A percentile compares a stretch with the other conserved stretches of the same genome.
These are phyloP conservation scores for Hirudinaria manillensis DNA, from an alignment of 2,888 invertebrate species.

Conservation along the genomic window DNA sequence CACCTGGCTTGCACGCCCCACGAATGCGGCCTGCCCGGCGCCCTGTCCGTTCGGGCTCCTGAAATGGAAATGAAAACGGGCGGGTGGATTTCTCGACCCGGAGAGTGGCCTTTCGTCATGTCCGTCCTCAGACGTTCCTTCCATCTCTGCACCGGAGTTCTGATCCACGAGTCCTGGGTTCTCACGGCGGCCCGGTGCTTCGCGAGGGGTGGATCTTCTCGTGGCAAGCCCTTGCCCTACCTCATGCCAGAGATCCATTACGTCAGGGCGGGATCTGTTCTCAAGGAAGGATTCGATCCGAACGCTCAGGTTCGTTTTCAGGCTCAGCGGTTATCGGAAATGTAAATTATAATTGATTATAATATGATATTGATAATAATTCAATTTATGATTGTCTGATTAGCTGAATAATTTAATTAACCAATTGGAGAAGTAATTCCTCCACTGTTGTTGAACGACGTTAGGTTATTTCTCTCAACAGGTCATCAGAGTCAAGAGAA, in stretches of 20 bases:
- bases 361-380: not conserved
- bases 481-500: slow-evolving; percentile 19
- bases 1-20: slow-evolving; percentile 4
- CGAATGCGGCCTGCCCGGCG: slow-evolving; percentile 13
- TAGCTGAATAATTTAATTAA: not conserved
- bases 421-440: not conserved
- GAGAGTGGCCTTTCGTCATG: slow-evolving; percentile 40
- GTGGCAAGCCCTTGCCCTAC: not conserved
- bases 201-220: slow-evolving; percentile 30
- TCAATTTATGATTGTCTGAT: not conserved
- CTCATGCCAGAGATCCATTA: slow-evolving; percentile 27
- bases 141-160: slow-evolving; percentile 37
- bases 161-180: slow-evolving; percentile 36
- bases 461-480: slow-evolving; percentile 7
- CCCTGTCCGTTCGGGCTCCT: slow-evolving; percentile 30
- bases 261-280: slow-evolving; percentile 27
- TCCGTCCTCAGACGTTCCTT: slow-evolving; percentile 35
- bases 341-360: not conserved
- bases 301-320: slow-evolving; percentile 1
- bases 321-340: not conserved
- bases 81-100: slow-evolving; percentile 31
- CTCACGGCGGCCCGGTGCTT: slow-evolving; percentile 41
- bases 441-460: not conserved
- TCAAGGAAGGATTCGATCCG: slow-evolving; percentile 11
- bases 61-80: slow-evolving; percentile 41